Evolutionary conservation across 2,888 invertebrate genomes (phyloP), one percentile per base, ranked within the genome.

Genomic region (Pristionchus fissidentatus): DNA sequence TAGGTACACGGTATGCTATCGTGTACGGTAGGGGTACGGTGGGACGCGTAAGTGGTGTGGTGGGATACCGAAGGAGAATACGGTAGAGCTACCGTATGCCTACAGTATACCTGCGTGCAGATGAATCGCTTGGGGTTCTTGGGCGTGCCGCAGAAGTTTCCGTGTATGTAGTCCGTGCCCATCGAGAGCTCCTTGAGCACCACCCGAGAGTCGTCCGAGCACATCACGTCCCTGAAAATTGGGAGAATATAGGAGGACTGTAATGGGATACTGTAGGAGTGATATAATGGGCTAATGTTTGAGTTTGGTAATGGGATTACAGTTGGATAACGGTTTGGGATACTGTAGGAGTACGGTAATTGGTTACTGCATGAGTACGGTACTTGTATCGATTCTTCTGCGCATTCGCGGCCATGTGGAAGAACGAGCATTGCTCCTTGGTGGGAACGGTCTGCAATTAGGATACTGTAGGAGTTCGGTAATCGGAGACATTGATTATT

Each of bases 341-440:
- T 55, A 57, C 57, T 38, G 38, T 78, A 79, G 29, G 52, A 19
- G 22, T 29, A n/a, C n/a, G n/a, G 19, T 49, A 15, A 49, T 49
- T 10, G 19, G 49, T 15, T 49, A 49, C 49, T 49, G 49, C 19
- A 77, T n/a, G n/a, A 4, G n/a, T 70, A 70, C 70, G 32, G 70
- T 70, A 79, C 79, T 79, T 79, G 57, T 79, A 79, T 79, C 79
- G 55, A 57, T 79, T 79, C 79, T 79, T 79, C 41, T 38, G 38
- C 4, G 79, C 57, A 49, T 79, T 79, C 22, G 79, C 57, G 26
- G 13, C 49, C 32, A 46, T 26, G 22, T 77, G 46, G 75, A 77
- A 77, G 49, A 46, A 22, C 8, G 19, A 29, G 29, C 75, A 77
- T 8, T 46, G 32, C 13, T 77, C 75, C 75, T 77, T 77, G 15